Conservation (phyloP, 2,113 vertebrate genomes). For the Rhinogobius similis region DNA sequence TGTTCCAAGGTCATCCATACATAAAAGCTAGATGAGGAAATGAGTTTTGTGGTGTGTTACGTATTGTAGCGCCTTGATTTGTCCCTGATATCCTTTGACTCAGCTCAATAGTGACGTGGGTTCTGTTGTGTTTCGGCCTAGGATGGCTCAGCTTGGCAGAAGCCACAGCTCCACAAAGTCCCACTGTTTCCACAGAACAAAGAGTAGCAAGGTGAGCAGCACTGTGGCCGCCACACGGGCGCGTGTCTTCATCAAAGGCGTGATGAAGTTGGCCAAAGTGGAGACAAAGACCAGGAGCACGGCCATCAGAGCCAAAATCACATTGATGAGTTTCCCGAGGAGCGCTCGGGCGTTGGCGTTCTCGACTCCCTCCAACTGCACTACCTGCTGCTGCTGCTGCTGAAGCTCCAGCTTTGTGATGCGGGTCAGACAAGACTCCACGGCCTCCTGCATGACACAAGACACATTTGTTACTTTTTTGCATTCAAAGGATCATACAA, state of each 20-base stretch:
- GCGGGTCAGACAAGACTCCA: constrained; percentile 95
- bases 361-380: constrained; percentile 96
- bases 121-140: constrained; percentile 27
- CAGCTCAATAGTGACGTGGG: constrained; percentile 10
- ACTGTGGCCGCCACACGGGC: constrained; percentile 87
- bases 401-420: constrained; percentile 97
- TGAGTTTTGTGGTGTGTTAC: constrained; percentile 36
- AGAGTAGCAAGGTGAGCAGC: constrained; percentile 85
- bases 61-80: constrained; percentile 31
- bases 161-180: constrained; percentile 88
- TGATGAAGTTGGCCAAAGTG: constrained; percentile 97
- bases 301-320: constrained; percentile 97
- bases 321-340: constrained; percentile 98
- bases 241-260: constrained; percentile 96
- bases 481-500: no score
- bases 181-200: constrained; percentile 97
- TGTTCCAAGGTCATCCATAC: constrained; percentile 32
- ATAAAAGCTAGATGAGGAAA: constrained; percentile 36
- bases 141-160: constrained; percentile 83
- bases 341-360: constrained; percentile 94
- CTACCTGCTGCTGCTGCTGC: constrained; percentile 98
- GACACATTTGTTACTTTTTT: constrained; percentile 2
- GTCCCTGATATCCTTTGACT: constrained; percentile 21
- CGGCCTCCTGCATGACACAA: constrained; percentile 83
- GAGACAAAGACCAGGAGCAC: constrained; percentile 98